Base-by-base conservation (phyloP, 2,113 vertebrate genomes). In the Turdus rufiventris region DNA sequence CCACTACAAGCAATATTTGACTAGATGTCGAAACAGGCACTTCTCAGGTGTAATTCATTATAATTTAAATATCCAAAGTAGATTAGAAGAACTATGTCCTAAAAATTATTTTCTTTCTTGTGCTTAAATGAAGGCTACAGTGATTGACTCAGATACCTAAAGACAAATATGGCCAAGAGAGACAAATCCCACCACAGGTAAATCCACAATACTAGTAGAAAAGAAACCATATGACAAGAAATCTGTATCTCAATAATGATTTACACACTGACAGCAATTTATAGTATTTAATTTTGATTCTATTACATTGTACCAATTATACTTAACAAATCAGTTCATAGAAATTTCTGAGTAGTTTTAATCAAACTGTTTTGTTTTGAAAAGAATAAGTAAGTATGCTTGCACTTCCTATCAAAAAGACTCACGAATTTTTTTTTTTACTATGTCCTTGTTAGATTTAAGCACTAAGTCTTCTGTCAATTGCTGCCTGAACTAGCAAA, bases 371-470 rank as follows among this genome's bases (percentile, higher is more conserved):
- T 75, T 54, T 63, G 12, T 17, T 95, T 68, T 72, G 21, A 89
- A 86, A 67, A 18, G 5, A 60, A 18, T 50, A 78, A 63, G 9
- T 34, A 73, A 54, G 7, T n/a, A 54, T 13, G 15, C 7, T 60
- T 58, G 23, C 7, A 47, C 11, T 66, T 86, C 20, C 47, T 65
- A 70, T 1, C 13, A 28, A 40, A 54, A 75, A 68, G 54, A 51
- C 1, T 5, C 2, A 6, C 1, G 24, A 24, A 1, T 8, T 33
- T 36, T n/a, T 45, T 42, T 28, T 76, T 78, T 43, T 16, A n/a
- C 19, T 36, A n/a, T 45, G 25, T 51, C 17, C 23, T 45, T 70
- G 18, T 47, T 78, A 57, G 47, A 13, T 62, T 3, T 50, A 81
- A 74, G 18, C 54, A 89, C 8, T 70, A 85, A 68, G 4, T 75